phyloP scores from a whole-genome alignment of 2,888 invertebrate genomes.

The Aspidapion aeneum region DNA sequence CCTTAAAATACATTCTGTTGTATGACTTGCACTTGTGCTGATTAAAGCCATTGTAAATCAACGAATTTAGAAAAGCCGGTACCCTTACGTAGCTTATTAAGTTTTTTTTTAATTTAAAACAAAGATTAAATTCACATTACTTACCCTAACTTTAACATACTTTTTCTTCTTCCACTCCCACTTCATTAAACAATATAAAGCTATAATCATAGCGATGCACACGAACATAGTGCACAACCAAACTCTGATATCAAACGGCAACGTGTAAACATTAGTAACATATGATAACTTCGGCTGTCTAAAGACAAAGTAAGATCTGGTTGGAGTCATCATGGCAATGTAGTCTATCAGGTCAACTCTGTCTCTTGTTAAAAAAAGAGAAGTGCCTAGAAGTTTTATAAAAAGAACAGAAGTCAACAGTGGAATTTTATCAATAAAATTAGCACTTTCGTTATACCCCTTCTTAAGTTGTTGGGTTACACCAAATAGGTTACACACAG shows the following conservation, averaged over 20 bases:
- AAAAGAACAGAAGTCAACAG: no score
- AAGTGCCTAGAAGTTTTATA: slow-evolving; percentile 48
- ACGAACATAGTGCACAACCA: slow-evolving; percentile 58
- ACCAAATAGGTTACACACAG: no score
- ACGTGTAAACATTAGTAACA: slow-evolving; percentile 65
- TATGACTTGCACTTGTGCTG: no score
- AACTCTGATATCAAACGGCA: slow-evolving; percentile 64
- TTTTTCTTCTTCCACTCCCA: slow-evolving; percentile 44
- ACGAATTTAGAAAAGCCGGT: no score
- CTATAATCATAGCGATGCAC: slow-evolving; percentile 48
- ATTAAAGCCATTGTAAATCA: no score
- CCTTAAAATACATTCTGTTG: no score
- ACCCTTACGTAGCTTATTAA: no score
- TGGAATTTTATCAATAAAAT: no score
- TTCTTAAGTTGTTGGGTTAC: no score
- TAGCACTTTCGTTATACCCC: no score
- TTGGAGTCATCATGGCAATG: slow-evolving; percentile 64
- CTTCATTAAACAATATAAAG: slow-evolving; percentile 44
- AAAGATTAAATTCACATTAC: no score
- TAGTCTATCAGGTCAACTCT: slow-evolving; percentile 61
- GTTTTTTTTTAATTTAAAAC: no score
- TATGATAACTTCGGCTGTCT: slow-evolving; percentile 67
- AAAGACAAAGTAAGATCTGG: slow-evolving; percentile 67
- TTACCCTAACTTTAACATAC: slow-evolving; percentile 1
- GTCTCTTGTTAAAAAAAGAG: slow-evolving; percentile 61